phyloP scores from a whole-genome alignment of 2,113 vertebrate genomes.

The Sinocyclocheilus maitianheensis region DNA sequence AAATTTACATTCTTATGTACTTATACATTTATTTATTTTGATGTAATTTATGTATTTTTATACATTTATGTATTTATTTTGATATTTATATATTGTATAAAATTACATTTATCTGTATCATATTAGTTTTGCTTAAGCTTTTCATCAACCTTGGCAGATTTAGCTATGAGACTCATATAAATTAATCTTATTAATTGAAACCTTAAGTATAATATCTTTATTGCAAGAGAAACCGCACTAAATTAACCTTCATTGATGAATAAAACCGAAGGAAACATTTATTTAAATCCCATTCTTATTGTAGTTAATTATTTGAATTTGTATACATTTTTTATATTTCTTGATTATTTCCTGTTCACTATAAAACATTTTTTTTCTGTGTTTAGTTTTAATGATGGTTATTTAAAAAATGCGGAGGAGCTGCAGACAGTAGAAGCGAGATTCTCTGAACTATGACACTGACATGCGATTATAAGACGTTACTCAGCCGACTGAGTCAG shows the following conservation, averaged over 20 bases:
- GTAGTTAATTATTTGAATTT: neutral
- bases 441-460: neutral
- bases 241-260: no score
- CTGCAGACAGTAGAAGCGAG: neutral
- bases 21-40: neutral
- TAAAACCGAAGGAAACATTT: neutral
- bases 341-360: neutral
- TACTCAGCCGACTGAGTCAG: neutral
- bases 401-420: constrained; percentile 1
- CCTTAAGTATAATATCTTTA: neutral
- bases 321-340: neutral
- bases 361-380: neutral
- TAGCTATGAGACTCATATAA: neutral
- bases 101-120: neutral
- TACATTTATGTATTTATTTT: neutral
- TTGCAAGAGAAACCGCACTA: neutral
- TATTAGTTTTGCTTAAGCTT: neutral
- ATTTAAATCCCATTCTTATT: neutral
- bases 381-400: neutral
- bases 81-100: neutral
- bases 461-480: neutral
- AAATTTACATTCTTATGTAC: no score
- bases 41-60: neutral
- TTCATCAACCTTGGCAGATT: neutral
- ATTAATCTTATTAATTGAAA: neutral